Conservation (phyloP, 1,140 invertebrate genomes). For the Antheraea pernyi region DNA sequence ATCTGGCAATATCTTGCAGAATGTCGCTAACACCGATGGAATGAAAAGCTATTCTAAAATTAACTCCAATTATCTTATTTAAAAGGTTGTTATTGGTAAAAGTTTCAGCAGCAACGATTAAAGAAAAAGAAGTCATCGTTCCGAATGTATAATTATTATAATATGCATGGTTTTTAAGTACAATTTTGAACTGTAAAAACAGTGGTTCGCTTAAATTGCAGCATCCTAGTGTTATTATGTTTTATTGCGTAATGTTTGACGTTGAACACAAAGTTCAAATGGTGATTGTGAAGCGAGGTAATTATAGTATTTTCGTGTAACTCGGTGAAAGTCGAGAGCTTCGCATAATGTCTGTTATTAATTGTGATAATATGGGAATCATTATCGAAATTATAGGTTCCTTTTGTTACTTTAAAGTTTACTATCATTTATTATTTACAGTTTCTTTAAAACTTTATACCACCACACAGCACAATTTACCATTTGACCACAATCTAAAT, state of each 20-base stretch:
- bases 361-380: neutral
- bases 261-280: neutral
- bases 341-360: conserved; percentile 1
- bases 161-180: neutral
- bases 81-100: no score
- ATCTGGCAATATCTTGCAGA: no score
- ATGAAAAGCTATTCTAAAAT: no score
- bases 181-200: conserved; percentile 1
- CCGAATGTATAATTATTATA: neutral
- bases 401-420: no score
- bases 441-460: no score
- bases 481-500: no score
- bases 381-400: neutral
- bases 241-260: neutral
- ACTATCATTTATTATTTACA: no score
- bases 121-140: neutral
- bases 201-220: neutral
- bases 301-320: neutral
- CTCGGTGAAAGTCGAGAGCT: neutral
- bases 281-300: neutral
- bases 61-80: no score
- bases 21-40: no score
- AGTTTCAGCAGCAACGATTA: no score
- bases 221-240: neutral
- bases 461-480: no score